These are phyloP conservation scores for Thecocarcelia acutangulata DNA, from an alignment of 2,888 invertebrate genomes.

Conservation along the genomic window DNA sequence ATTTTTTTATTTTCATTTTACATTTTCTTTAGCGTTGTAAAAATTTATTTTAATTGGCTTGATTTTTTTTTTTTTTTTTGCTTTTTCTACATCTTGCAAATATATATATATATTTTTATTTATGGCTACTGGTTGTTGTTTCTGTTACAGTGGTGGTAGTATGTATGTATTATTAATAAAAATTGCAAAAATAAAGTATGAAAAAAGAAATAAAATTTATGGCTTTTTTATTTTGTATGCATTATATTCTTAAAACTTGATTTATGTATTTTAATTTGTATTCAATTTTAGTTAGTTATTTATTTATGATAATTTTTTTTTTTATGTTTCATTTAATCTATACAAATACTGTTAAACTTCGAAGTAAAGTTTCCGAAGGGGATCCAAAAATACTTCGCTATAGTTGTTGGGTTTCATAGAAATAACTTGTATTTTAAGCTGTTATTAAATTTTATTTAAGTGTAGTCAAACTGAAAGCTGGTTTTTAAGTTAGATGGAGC, in stretches of 20 bases:
- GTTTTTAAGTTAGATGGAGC: too few relatives aligned
- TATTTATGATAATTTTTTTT: background rate
- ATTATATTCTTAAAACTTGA: slow-evolving; percentile 66
- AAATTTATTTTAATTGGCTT: slow-evolving; percentile 66
- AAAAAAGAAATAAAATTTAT: slow-evolving; percentile 61
- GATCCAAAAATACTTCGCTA: too few relatives aligned
- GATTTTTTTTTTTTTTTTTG: slow-evolving; percentile 55
- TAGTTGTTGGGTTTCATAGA: too few relatives aligned
- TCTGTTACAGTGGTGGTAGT: slow-evolving; percentile 28
- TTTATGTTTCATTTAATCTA: too few relatives aligned
- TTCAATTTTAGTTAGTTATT: slow-evolving; percentile 34
- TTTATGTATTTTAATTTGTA: slow-evolving; percentile 66
- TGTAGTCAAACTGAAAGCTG: too few relatives aligned
- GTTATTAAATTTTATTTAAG: too few relatives aligned
- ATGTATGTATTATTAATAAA: slow-evolving; percentile 66
- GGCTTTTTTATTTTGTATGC: slow-evolving; percentile 67
- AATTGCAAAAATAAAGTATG: slow-evolving; percentile 54
- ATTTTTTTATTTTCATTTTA: slow-evolving; percentile 21
- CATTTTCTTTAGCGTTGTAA: slow-evolving; percentile 53
- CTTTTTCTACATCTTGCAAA: slow-evolving; percentile 50
- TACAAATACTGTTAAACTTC: too few relatives aligned
- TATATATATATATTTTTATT: slow-evolving; percentile 44
- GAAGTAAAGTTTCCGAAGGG: too few relatives aligned
- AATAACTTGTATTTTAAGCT: too few relatives aligned
- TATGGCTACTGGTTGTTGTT: slow-evolving; percentile 38